Base-by-base conservation (phyloP, 2,888 invertebrate genomes). In the Lycaena phlaeas region DNA sequence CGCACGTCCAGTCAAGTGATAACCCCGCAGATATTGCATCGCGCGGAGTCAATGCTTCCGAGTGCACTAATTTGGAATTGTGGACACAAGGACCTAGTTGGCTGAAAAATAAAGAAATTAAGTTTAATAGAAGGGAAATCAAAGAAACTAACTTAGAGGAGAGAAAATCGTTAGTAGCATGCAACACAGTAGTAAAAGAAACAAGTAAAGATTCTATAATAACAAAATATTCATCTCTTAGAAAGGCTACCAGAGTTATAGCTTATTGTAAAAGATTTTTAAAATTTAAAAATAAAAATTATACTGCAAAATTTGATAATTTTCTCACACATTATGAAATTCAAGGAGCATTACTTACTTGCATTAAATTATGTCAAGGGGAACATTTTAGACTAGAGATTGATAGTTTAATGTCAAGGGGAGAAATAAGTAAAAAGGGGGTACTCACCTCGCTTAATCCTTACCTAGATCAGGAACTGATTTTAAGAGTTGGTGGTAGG, bases 21-120 rank as follows among this genome's bases (percentile, higher is more conserved):
- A 60, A 59, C 38, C 56, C 57, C 1, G 57, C 56, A 0, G 59
- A 61, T 39, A 45, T 41, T 25, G 57, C 56, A 0, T 56, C 59
- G 5, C 40, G 58, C 11, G 55, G 58, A 4, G 3, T 52, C 5
- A 2, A 9, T 5, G 44, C 41, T 4, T 39, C 44, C 1, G 10
- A 18, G 1, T 9, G 12, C 3, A 9, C 2, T 4, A 6, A 43
- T 4, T 3, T 27, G 3, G 11, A 29, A 1, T 26, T 50, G 15
- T 54, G 54, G 52, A 14, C 14, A 2, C 5, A 31, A 4, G 54
- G 51, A n/a, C 54, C 54, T 5, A 6, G 11, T 4, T 50, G 38
- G 40, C 22, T 54, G 29, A 12, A 22, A 1, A 7, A 38, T 22
- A 15, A 28, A 15, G 15, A 25, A 5, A 27, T 36, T n/a, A n/a